A percentile compares a stretch with the other conserved stretches of the same genome.
Conservation (phyloP, 2,113 vertebrate species). For the Lycocorax pyrrhopterus region DNA sequence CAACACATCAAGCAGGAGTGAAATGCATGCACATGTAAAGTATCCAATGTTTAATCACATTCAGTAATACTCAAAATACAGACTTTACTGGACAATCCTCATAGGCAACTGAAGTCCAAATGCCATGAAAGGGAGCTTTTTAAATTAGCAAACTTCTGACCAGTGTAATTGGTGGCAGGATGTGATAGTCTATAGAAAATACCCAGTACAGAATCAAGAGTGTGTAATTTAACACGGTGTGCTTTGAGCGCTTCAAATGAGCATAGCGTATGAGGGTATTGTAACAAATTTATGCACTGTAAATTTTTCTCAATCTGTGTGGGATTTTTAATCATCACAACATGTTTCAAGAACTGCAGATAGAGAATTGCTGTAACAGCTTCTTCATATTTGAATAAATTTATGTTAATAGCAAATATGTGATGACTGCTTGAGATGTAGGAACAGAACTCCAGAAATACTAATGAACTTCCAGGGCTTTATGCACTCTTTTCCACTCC, state of each 20-base stretch:
- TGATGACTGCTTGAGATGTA: not conserved
- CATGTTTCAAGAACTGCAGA: not conserved
- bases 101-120: not conserved
- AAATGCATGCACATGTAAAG: not conserved
- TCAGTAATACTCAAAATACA: not conserved
- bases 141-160: not conserved
- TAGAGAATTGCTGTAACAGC: constrained; percentile 11
- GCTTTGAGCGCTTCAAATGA: not conserved
- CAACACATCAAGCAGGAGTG: not conserved
- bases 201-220: not conserved
- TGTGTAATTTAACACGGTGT: not conserved
- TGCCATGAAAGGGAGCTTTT: not conserved
- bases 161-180: not conserved
- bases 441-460: constrained; percentile 11
- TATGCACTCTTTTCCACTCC: not conserved
- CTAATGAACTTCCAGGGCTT: not conserved
- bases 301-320: not conserved
- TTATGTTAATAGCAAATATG: constrained; percentile 7
- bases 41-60: not conserved
- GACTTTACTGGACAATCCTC: not conserved
- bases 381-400: constrained; percentile 10
- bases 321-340: constrained; percentile 16
- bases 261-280: not conserved
- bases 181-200: not conserved
- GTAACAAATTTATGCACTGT: not conserved